Evolutionary conservation across 1,140 invertebrate genomes (phyloP), one percentile per base, ranked within the genome.

Genomic region (Brachionus calyciflorus): DNA sequence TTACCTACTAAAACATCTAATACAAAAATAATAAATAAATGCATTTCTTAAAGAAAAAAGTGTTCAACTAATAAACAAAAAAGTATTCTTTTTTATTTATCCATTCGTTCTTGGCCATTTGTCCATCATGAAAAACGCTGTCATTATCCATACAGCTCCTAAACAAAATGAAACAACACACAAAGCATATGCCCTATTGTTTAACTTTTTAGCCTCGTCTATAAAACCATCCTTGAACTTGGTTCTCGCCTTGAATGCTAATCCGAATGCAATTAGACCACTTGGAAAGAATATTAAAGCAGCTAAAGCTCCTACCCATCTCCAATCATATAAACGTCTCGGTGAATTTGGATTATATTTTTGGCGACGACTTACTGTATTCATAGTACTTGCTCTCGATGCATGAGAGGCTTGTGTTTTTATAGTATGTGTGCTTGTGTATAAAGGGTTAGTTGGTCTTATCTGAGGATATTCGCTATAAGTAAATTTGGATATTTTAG

Each of bases 391-490:
- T 14, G 55, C 76, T 55, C 51, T 12, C n/a, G 49, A 57, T 6
- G 40, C 40, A 48, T 46, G 37, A 9, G 73, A 57, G 4, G 53
- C 73, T 19, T 28, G 19, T 19, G 73, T 76, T 60, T 76, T 76
- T 2, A 77, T 77, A 17, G 76, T 77, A 12, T 40, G 17, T 24
- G 49, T 60, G n/a, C 55, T 63, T 63, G 76, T 63, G 17, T 77
- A 77, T n/a, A 77, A 40, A n/a, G 76, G 76, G 46, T 77, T 77
- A 1, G 76, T 77, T 63, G 76, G 76, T 63, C 60, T 53, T 7
- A 77, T 53, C 65, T 77, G 76, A 14, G 76, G 76, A 48, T 77
- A 77, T 63, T 77, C 70, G 33, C 70, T 76, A 30, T 76, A 76
- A 7, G 70, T 76, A 44, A 76, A 76, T 46, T 76, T 76, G 2